A percentile compares a stretch with the other conserved stretches of the same genome.
Evolutionary conservation across 2,113 vertebrate species (phyloP).

Genomic region (Phylloscopus trochilus): DNA sequence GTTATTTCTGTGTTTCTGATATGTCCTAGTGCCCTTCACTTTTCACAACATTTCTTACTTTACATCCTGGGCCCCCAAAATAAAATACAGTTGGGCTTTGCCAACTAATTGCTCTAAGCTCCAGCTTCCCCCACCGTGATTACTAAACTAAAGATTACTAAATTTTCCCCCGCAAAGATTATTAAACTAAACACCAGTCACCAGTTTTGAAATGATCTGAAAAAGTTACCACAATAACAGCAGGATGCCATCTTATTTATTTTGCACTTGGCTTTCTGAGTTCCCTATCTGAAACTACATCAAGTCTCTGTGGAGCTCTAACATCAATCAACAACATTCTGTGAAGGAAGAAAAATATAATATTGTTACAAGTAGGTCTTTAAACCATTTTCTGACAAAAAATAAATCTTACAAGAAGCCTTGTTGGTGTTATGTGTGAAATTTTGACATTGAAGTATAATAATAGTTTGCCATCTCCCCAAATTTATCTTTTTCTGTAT

Average conservation of each 20-base stretch:
- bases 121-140: background rate
- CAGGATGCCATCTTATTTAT: background rate
- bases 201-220: background rate
- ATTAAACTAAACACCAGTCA: background rate
- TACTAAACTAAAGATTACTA: background rate
- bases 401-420: slow-evolving; percentile 34
- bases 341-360: slow-evolving; percentile 10
- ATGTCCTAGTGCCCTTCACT: background rate
- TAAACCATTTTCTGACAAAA: slow-evolving; percentile 52
- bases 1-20: background rate
- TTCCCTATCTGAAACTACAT: slow-evolving; percentile 19
- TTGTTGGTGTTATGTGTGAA: slow-evolving; percentile 12
- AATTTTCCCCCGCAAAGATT: no score
- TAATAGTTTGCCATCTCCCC: background rate
- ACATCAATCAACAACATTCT: slow-evolving; percentile 15
- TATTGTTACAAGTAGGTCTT: slow-evolving; percentile 27
- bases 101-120: background rate
- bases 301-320: slow-evolving; percentile 35
- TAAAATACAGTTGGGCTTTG: background rate
- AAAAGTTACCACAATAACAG: slow-evolving; percentile 34
- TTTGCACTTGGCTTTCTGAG: slow-evolving; percentile 25
- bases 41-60: background rate
- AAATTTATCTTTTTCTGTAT: background rate
- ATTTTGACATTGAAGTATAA: slow-evolving; percentile 27
- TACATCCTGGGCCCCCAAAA: background rate